phyloP scores from a whole-genome alignment of 2,113 vertebrate species.

The Alligator mississippiensis region DNA sequence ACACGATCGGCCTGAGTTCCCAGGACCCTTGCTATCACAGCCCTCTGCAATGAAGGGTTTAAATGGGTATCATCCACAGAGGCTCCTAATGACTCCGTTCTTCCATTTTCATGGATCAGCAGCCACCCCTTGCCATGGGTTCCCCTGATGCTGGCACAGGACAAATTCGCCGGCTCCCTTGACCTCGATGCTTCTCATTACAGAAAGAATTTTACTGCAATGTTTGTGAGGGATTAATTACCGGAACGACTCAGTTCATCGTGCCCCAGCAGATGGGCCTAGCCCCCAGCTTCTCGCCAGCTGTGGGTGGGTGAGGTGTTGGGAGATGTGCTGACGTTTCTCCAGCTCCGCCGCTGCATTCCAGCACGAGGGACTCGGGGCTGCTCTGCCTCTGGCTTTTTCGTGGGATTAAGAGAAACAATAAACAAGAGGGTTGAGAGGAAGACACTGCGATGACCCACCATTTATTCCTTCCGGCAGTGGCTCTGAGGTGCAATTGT shows the following conservation, averaged over 20 bases:
- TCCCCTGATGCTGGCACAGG: accelerated
- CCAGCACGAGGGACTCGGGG: accelerated
- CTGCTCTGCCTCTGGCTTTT: not conserved
- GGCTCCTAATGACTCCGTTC: not conserved
- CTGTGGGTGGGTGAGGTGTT: accelerated
- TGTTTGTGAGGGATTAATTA: conserved; percentile 67
- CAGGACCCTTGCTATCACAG: not conserved
- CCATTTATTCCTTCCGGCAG: no score
- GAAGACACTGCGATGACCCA: not conserved
- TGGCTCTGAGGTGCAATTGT: no score
- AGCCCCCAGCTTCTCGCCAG: not conserved
- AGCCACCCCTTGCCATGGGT: not conserved
- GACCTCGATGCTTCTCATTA: not conserved
- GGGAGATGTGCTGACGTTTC: not conserved
- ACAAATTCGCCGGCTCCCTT: not conserved
- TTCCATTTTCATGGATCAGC: no score
- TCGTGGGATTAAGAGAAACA: not conserved
- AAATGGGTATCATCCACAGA: not conserved
- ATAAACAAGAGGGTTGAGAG: not conserved
- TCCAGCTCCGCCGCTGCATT: accelerated
- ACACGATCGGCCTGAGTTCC: not conserved
- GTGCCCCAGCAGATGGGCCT: not conserved
- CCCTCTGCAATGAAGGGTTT: not conserved
- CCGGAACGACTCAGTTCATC: conserved; percentile 65
- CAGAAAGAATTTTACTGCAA: conserved; percentile 14